These are phyloP conservation scores for Paraescarpia echinospica DNA, from an alignment of 1,140 invertebrate genomes.

Conservation along the genomic window DNA sequence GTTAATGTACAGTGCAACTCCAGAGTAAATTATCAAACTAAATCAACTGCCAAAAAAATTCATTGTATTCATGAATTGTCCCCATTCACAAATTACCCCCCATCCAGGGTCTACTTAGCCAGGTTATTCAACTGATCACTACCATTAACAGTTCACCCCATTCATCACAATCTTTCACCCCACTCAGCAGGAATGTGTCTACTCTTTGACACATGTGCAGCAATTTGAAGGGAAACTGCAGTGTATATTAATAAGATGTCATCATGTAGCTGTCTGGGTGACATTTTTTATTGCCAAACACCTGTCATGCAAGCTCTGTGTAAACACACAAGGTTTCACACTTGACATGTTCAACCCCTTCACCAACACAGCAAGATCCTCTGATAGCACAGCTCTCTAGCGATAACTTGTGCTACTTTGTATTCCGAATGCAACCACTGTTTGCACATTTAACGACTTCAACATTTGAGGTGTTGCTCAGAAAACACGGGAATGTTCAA, in stretches of 20 bases:
- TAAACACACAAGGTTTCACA: neutral
- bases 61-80: neutral
- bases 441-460: neutral
- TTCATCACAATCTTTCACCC: neutral
- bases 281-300: neutral
- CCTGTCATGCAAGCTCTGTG: neutral
- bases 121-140: neutral
- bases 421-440: neutral
- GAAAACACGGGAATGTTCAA: neutral
- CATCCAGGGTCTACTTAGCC: neutral
- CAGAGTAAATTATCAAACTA: neutral
- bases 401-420: neutral
- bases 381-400: neutral
- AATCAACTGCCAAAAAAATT: neutral
- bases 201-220: neutral
- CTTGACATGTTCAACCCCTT: neutral
- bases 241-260: neutral
- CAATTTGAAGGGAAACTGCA: neutral
- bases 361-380: neutral
- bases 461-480: neutral
- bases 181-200: neutral
- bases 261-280: neutral
- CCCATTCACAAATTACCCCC: too few relatives aligned
- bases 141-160: neutral
- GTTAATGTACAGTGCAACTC: neutral